Percentiles rank a stretch among this genome's conserved stretches.
These are phyloP conservation scores for Microtus richardsoni DNA, from an alignment of 2,113 vertebrate species.

Conservation along the genomic window DNA sequence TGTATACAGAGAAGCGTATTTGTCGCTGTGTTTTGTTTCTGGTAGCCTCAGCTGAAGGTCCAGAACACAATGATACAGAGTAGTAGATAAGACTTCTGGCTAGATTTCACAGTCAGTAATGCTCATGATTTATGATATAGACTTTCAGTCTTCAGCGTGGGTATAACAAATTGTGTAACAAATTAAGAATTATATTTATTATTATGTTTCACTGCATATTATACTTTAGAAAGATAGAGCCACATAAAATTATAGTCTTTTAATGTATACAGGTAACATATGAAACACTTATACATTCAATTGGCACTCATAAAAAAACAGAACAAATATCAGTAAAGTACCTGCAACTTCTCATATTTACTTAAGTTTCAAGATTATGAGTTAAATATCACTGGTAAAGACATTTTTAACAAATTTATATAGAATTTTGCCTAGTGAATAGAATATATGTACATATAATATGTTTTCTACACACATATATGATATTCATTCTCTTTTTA, in stretches of 20 bases:
- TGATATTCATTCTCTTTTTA: background rate
- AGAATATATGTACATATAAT: background rate
- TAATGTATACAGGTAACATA: background rate
- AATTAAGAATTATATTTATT: background rate
- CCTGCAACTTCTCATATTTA: background rate
- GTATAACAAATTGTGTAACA: background rate
- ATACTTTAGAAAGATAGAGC: background rate
- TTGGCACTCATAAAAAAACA: background rate
- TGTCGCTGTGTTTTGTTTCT: background rate
- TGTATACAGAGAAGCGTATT: background rate
- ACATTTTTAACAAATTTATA: background rate
- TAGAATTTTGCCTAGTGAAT: background rate
- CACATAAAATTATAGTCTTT: background rate
- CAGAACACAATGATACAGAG: background rate
- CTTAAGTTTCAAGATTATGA: conserved; percentile 11
- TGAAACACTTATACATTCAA: conserved; percentile 3
- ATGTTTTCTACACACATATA: background rate
- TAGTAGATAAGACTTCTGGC: background rate
- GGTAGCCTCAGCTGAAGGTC: too few relatives aligned
- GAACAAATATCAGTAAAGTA: background rate
- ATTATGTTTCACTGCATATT: background rate
- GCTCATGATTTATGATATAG: background rate
- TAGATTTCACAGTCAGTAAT: background rate
- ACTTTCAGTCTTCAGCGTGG: background rate
- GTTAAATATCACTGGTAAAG: background rate